These are phyloP conservation scores for Eurois occulta DNA, from an alignment of 2,888 invertebrate species.

Conservation along the genomic window DNA sequence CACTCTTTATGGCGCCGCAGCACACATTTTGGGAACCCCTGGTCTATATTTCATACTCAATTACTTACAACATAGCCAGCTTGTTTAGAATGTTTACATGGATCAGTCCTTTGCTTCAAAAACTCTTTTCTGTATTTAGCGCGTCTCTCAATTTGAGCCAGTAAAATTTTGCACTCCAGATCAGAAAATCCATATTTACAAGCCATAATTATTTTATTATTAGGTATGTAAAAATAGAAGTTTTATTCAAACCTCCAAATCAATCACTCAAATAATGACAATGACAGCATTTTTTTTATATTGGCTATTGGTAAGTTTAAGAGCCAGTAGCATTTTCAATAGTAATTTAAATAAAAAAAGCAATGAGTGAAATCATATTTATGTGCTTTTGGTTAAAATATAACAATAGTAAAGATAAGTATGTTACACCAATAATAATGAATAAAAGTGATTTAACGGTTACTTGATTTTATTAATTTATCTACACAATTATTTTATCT, in stretches of 20 bases:
- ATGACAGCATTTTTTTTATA: conserved; percentile 16
- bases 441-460: conserved; percentile 45
- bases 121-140: conserved; percentile 92
- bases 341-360: conserved; percentile 20
- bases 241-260: not conserved
- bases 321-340: conserved; percentile 16
- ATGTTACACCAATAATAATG: not conserved
- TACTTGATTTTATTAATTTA: conserved; percentile 63
- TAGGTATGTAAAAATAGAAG: not conserved
- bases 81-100: conserved; percentile 91
- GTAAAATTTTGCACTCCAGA: conserved; percentile 87
- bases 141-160: conserved; percentile 91
- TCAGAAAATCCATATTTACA: conserved; percentile 87
- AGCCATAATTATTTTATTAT: conserved; percentile 64
- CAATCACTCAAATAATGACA: conserved; percentile 15
- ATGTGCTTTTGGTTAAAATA: conserved; percentile 19
- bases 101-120: conserved; percentile 92
- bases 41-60: not conserved
- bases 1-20: too few species aligned
- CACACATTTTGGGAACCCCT: too few species aligned
- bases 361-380: conserved; percentile 6
- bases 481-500: conserved; percentile 59
- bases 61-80: conserved; percentile 93
- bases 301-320: not conserved
- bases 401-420: not conserved